Conservation (phyloP, 2,797 vertebrate genomes). For the Todus mexicanus region DNA sequence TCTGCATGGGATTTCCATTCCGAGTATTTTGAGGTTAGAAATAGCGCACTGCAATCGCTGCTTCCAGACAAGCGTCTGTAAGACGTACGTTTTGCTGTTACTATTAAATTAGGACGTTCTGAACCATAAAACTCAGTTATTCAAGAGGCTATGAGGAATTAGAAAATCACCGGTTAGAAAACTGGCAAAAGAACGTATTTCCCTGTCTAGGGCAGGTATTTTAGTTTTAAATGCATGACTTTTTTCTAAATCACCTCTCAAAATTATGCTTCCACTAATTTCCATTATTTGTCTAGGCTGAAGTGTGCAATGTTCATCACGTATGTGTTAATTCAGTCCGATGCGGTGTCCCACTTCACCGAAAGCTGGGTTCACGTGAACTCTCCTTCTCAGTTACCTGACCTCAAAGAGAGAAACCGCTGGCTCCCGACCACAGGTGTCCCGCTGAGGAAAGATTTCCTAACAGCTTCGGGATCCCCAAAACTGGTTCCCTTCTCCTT, state of each 20-base stretch:
- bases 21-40: constrained; percentile 30
- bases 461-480: constrained; percentile 35
- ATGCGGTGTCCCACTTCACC: constrained; percentile 28
- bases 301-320: neutral
- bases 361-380: neutral
- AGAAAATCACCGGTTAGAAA: neutral
- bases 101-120: neutral
- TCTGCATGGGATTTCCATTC: neutral
- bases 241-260: neutral
- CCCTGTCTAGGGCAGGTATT: neutral
- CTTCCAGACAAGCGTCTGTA: neutral
- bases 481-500: constrained; percentile 47
- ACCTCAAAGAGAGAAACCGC: neutral
- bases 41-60: neutral
- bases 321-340: neutral
- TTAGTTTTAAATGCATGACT: neutral
- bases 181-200: neutral
- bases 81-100: neutral
- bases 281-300: neutral
- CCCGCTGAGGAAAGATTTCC: constrained; percentile 18
- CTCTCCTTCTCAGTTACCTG: constrained; percentile 5
- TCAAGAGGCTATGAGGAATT: neutral
- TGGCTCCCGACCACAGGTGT: neutral
- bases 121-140: neutral
- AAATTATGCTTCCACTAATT: neutral